Percentiles rank a stretch among this genome's conserved stretches.
These are phyloP conservation scores for Odontesthes bonariensis DNA, from an alignment of 2,113 vertebrate genomes.

Conservation along the genomic window DNA sequence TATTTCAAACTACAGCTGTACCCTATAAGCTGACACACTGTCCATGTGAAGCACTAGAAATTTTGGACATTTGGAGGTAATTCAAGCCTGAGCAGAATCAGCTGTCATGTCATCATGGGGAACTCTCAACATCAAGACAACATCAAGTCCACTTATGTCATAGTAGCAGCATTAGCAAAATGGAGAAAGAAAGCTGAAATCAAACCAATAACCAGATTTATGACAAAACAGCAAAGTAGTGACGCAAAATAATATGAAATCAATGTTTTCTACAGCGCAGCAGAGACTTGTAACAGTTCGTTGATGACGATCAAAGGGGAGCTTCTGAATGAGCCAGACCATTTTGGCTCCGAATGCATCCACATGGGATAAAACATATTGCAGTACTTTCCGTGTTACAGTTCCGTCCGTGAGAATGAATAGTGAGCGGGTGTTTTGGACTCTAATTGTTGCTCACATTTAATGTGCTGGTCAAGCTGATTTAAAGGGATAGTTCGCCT, in stretches of 20 bases:
- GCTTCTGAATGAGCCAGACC: constrained; percentile 11
- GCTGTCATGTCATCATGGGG: constrained; percentile 10
- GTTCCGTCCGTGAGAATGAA: constrained; percentile 35
- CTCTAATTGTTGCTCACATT: background rate
- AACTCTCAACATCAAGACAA: constrained; percentile 18
- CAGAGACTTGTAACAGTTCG: constrained; percentile 19
- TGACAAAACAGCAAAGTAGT: constrained; percentile 9
- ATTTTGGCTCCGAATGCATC: constrained; percentile 42
- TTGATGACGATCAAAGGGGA: constrained; percentile 54
- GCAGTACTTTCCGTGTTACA: constrained; percentile 44
- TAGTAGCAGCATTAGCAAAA: constrained; percentile 13
- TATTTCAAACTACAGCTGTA: constrained; percentile 50
- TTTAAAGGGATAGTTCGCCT: too few species aligned
- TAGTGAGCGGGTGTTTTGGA: constrained; percentile 41
- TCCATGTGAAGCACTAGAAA: constrained; percentile 29
- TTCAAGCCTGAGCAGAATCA: constrained; percentile 38
- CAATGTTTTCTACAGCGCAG: constrained; percentile 26
- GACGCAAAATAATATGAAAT: constrained; percentile 19
- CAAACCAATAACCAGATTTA: constrained; percentile 21
- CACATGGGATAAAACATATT: constrained; percentile 50
- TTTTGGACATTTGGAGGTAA: constrained; percentile 21
- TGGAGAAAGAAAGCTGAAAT: constrained; percentile 12
- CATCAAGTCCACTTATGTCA: background rate
- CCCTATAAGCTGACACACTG: constrained; percentile 5
- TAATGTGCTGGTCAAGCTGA: constrained; percentile 18